Conservation (phyloP, 2,797 vertebrate genomes). For the Notolepis coatsorum region DNA sequence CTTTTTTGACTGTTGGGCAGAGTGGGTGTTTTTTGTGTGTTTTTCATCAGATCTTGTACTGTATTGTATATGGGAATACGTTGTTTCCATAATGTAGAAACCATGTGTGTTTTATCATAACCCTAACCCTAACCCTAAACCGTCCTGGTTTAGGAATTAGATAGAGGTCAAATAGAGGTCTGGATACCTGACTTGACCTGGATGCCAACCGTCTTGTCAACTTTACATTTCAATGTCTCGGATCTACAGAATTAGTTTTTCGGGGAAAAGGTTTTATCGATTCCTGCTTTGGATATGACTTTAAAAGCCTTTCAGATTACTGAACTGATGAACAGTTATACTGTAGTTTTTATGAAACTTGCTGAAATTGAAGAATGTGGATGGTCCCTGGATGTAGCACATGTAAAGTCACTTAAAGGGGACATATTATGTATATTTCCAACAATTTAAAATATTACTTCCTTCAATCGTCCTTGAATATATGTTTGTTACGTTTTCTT, state of each 20-base stretch:
- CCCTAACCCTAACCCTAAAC: conserved; percentile 3
- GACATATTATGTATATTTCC: too few species aligned
- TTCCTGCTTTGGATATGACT: conserved; percentile 5
- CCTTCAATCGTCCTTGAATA: too few species aligned
- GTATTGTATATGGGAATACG: conserved; percentile 28
- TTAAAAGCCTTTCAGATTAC: too few species aligned
- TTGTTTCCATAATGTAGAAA: conserved; percentile 34
- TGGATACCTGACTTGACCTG: conserved; percentile 37
- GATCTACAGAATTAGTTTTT: neutral
- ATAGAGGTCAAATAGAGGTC: conserved; percentile 29
- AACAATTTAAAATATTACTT: too few species aligned
- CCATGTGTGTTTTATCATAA: conserved; percentile 17
- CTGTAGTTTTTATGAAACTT: too few species aligned
- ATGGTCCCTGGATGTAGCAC: too few species aligned
- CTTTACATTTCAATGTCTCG: conserved; percentile 12
- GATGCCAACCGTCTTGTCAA: conserved; percentile 2
- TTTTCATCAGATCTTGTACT: conserved; percentile 28
- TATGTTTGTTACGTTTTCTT: too few species aligned
- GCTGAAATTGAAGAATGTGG: too few species aligned
- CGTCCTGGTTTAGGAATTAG: neutral
- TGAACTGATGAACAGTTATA: too few species aligned
- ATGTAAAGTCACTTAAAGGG: too few species aligned
- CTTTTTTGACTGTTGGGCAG: neutral
- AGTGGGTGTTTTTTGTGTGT: neutral
- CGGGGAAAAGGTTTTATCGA: neutral